Evolutionary conservation across 2,797 vertebrate genomes (phyloP), one percentile per base, ranked within the genome.

Genomic region (Nasua narica): DNA sequence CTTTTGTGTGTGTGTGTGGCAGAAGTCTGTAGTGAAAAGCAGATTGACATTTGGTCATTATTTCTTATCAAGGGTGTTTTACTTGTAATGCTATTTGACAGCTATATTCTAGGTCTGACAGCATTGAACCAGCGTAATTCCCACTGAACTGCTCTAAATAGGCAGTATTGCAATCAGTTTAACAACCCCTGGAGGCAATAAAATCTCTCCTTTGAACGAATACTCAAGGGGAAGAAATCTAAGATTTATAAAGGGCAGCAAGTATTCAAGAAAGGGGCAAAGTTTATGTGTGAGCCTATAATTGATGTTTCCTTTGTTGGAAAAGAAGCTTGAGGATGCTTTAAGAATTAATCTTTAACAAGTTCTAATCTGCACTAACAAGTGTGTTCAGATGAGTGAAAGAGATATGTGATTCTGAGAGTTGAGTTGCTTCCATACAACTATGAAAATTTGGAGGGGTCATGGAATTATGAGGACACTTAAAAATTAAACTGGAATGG

Each of bases 271-370:
- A 99, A 98, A 99, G 99, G 99, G 99, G 99, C 99, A 99, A 99
- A 99, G 99, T 99, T 99, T 99, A 99, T 99, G 98, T 99, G 99
- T 99, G 99, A 99, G 99, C 99, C 99, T 98, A 98, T 99, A 99
- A 99, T 98, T 99, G 99, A 99, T 99, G 99, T 99, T 99, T 99
- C 98, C 99, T 99, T 99, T 99, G 99, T 99, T 99, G 99, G 98
- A 98, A 98, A 98, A 98, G 98, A 98, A 99, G 99, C 98, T 99
- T 98, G 99, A 99, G 98, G 99, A 99, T 99, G 99, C 99, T 99
- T 99, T 99, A 99, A 99, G 99, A 99, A 99, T 99, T 99, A 99
- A 99, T 99, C 99, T 99, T 99, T 99, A 99, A 99, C 99, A 99
- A 98, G 99, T 99, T 99, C 99, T 99, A 99, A 99, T 99, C 99